Evolutionary conservation across 2,113 vertebrate species (phyloP), one percentile per base, ranked within the genome.

Genomic region (Oplegnathus fasciatus): DNA sequence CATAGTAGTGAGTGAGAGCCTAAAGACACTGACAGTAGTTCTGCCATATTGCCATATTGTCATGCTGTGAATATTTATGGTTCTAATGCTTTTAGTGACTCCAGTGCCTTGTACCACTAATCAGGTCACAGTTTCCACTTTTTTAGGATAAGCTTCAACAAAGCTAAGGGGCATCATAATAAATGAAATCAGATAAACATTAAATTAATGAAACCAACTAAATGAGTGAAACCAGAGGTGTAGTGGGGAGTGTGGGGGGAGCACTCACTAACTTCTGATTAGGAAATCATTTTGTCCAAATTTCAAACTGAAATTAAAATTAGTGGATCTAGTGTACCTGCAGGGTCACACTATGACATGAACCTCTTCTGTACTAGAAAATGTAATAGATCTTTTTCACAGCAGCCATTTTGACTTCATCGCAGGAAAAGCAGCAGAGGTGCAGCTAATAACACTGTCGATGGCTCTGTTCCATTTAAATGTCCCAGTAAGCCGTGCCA

Each of bases 391-490:
- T 72, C 15, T 57, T 67, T 84, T 77, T 44, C 52, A 48, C 44
- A 7, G 72, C 28, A 28, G 67, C n/a, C 54, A 65, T 70, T 76
- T 50, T 32, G 1, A 58, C 66, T 14, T 30, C 15, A 7, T 2
- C 11, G 37, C 62, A 54, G 48, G 20, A 3, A 34, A 66, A n/a
- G n/a, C n/a, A 30, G 79, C 10, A 62, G 40, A 64, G 40, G 14
- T 69, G 68, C 30, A 74, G 50, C 66, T 66, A 48, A 40, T 42
- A 65, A 62, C 70, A 67, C 44, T 34, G 9, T 66, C 1, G 9
- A 13, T 4, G 28, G 61, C 82, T 75, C 22, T 18, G 72, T 13
- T 78, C 52, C 75, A 44, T 48, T 80, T 30, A 69, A 62, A 82
- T 68, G 62, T 61, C 72, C 72, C 57, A 58, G 46, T 80, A 46